These are phyloP conservation scores for Agriopis marginaria DNA, from an alignment of 2,888 invertebrate genomes.

Conservation along the genomic window DNA sequence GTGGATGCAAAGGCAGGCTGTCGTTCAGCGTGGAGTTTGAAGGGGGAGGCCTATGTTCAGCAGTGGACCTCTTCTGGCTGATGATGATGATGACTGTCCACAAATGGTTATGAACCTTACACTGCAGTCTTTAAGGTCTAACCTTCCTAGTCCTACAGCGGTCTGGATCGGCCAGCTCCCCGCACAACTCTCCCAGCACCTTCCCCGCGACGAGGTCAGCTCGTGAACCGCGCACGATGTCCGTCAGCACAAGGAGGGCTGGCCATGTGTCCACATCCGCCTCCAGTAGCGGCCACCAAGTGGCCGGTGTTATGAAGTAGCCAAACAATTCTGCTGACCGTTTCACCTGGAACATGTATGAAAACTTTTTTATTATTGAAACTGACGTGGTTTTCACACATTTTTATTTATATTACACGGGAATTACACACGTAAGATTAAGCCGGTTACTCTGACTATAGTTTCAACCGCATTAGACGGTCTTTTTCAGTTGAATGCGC, in stretches of 20 bases:
- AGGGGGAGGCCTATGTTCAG: no score
- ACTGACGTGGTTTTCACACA: no score
- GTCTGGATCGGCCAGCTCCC: slow-evolving; percentile 85
- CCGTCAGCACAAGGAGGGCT: slow-evolving; percentile 86
- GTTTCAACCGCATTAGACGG: no score
- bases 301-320: slow-evolving; percentile 89
- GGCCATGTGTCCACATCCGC: slow-evolving; percentile 86
- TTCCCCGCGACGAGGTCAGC: slow-evolving; percentile 68
- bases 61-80: no score
- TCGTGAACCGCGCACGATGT: slow-evolving; percentile 87
- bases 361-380: no score
- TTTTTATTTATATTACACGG: no score
- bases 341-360: slow-evolving; percentile 80
- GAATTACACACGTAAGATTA: no score
- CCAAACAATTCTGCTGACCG: slow-evolving; percentile 91
- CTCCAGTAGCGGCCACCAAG: slow-evolving; percentile 90
- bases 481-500: no score
- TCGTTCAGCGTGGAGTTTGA: no score
- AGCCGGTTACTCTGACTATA: no score
- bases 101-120: background rate
- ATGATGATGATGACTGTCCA: no score
- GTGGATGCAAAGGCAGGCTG: no score
- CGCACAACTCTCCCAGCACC: slow-evolving; percentile 84
- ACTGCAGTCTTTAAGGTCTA: background rate
- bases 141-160: slow-evolving; percentile 86